Base-by-base conservation (phyloP, 2,797 vertebrate genomes). In the Sebastes variabilis region DNA sequence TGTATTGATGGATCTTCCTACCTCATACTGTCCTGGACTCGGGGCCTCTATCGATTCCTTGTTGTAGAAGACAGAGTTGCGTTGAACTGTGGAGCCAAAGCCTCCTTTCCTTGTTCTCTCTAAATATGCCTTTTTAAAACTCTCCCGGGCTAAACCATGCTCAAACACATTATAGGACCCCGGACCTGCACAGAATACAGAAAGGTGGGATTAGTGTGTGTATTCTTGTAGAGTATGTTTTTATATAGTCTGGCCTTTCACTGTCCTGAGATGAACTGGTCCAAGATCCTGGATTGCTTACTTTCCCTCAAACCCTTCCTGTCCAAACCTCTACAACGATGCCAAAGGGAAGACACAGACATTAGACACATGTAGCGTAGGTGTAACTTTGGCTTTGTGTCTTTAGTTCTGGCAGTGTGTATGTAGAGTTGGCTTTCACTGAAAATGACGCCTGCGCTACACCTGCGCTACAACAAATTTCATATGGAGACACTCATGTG, bases 1-100 rank as follows among this genome's bases (percentile, higher is more conserved):
- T 62, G 2, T 12, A 80, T 1, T 14, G 16, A 82, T 60, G 36
- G 29, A 64, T 75, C 32, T 13, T 81, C 75, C 59, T 94, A 97
- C 95, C 94, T 94, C 77, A 86, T 96, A 97, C 80, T 95, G 85
- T 74, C 84, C 84, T 60, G 94, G 95, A 62, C 94, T 88, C 14
- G 93, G 93, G 67, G n/a, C 65, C 74, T 22, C 38, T 52, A 84
- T 85, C 13, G 79, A 82, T 66, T 95, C 70, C 52, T 93, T 95
- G 75, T 90, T 89, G 78, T 84, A 25, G 72, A 92, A 66, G n/a
- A 82, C 22, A 7, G 84, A 83, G 60, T 8, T 82, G 34, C 91
- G 83, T 77, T 89, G 87, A 71, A 69, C 62, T 27, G 76, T 94
- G 80, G 95, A 96, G 70, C 94, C 94, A 88, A 97, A 97, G 42